phyloP scores from a whole-genome alignment of 2,888 invertebrate species.

The Thyatira batis region DNA sequence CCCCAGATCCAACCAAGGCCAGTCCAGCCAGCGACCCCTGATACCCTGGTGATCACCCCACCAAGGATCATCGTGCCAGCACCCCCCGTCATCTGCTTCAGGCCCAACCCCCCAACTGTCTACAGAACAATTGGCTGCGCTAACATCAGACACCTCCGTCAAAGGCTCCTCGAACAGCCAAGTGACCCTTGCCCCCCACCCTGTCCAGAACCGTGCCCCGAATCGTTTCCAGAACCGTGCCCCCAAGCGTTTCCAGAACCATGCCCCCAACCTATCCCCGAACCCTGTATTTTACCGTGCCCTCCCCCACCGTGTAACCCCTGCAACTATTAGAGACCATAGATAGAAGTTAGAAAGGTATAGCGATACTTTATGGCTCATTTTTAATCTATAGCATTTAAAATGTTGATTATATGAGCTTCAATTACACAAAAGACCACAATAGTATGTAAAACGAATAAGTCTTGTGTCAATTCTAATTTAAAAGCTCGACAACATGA shows the following conservation, averaged over 20 bases:
- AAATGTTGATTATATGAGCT: too few species aligned
- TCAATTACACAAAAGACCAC: too few species aligned
- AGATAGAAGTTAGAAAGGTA: background rate
- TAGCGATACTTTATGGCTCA: too few species aligned
- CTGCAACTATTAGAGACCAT: conserved; percentile 1
- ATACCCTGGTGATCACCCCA: conserved; percentile 48
- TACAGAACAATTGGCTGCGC: conserved; percentile 54
- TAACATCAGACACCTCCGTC: background rate
- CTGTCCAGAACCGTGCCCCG: conserved; percentile 8
- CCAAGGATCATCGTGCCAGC: conserved; percentile 57
- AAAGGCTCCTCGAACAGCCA: conserved; percentile 5
- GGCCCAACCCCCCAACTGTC: conserved; percentile 46
- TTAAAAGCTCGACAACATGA: too few species aligned
- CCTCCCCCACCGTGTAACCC: conserved; percentile 5
- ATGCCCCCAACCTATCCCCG: conserved; percentile 3
- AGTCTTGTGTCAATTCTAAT: too few species aligned
- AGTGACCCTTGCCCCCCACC: conserved; percentile 5
- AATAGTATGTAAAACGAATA: too few species aligned
- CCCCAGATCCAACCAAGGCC: conserved; percentile 55
- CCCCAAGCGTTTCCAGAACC: conserved; percentile 9
- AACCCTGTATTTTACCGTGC: conserved; percentile 4
- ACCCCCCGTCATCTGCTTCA: conserved; percentile 61
- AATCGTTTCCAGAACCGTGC: conserved; percentile 10
- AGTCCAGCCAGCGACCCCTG: conserved; percentile 48
- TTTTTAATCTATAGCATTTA: too few species aligned